Base-by-base conservation (phyloP, 2,113 vertebrate species). In the Protomyctophum bolini region DNA sequence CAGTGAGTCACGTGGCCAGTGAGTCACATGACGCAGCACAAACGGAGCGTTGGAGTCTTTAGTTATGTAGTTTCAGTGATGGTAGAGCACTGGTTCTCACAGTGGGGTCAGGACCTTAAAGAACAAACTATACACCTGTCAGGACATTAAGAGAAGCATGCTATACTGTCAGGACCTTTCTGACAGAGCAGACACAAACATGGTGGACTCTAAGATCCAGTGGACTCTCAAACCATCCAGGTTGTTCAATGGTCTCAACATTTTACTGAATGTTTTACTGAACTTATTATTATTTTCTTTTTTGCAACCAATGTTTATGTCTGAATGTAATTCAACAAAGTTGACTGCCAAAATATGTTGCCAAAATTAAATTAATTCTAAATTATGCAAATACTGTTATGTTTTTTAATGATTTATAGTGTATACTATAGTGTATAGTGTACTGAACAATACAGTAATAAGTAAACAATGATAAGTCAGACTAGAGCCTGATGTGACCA, bases 271-370 rank as follows among this genome's bases (percentile, higher is more conserved):
- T 68, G 65, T 74, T 69, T 50, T 52, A 66, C 66, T 41, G 33
- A 41, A 41, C 33, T 41, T 41, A 6, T 41, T 41, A 4, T 41
- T 41, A 41, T 41, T 41, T 57, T 72, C 8, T 45, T 21, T 66
- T 70, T 67, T 66, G 51, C 83, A 62, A 79, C 58, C 73, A 64
- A 60, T 64, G 12, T 59, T 63, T 45, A 56, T 59, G 65, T 70
- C 72, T 78, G 82, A 89, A 90, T 85, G 84, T 82, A 85, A 57
- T 47, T 83, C 33, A 41, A 76, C 76, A 63, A 75, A 86, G 41
- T 10, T 66, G 84, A 88, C 76, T 90, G 85, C 90, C 73, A 91
- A 93, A 92, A 87, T 73, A 85, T 91, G 83, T 92, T 90, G 91
- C 91, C 89, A 95, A 93, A 93, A 89, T 90, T 83, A 89, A 90